A percentile compares a stretch with the other conserved stretches of the same genome.
These are phyloP conservation scores for Laupala kohalensis DNA, from an alignment of 1,140 invertebrate species.

Conservation along the genomic window DNA sequence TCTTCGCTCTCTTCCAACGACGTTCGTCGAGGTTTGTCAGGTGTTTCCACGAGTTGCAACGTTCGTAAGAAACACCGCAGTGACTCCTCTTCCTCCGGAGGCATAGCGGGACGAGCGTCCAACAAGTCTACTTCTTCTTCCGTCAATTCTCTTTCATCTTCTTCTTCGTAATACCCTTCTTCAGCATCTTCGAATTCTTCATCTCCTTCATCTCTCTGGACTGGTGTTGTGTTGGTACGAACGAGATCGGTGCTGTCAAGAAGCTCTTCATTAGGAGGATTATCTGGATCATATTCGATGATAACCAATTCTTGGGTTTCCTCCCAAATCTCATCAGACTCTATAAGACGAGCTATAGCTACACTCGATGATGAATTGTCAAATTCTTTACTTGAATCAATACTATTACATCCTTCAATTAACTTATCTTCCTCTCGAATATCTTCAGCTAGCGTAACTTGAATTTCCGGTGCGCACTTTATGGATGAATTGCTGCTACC, in stretches of 20 bases:
- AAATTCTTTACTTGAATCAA: background rate
- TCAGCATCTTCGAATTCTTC: background rate
- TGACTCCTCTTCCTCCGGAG: slow-evolving; percentile 32
- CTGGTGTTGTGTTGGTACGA: background rate
- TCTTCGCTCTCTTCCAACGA: slow-evolving; percentile 41
- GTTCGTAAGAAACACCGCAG: slow-evolving; percentile 41
- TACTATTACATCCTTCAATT: background rate
- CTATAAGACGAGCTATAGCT: background rate
- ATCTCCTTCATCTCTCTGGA: background rate
- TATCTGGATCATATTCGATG: background rate
- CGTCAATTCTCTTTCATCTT: background rate
- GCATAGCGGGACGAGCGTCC: slow-evolving; percentile 23
- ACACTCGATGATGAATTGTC: background rate
- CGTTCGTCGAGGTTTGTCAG: background rate
- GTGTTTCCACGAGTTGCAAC: slow-evolving; percentile 33
- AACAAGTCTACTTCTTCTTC: background rate
- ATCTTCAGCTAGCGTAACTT: background rate
- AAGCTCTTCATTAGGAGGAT: background rate
- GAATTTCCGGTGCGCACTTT: background rate
- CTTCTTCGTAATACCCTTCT: background rate
- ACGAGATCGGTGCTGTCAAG: background rate
- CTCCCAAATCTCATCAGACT: background rate
- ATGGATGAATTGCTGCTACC: too few relatives aligned
- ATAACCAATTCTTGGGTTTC: background rate
- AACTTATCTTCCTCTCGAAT: background rate